A percentile compares a stretch with the other conserved stretches of the same genome.
Evolutionary conservation across 2,888 invertebrate genomes (phyloP).

Genomic region (Ectobius pallidus): DNA sequence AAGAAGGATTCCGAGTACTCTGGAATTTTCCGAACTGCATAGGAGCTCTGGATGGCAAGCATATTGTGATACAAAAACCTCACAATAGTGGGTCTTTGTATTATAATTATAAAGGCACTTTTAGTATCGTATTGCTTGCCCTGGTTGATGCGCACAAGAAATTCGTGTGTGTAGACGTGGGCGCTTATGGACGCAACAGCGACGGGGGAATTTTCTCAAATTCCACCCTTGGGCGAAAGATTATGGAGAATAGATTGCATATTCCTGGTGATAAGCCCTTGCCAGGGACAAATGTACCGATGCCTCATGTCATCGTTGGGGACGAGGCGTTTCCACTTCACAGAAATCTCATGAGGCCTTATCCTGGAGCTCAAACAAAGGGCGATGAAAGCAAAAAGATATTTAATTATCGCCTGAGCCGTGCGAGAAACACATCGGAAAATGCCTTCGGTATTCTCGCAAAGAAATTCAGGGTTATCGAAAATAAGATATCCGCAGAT

Average conservation of each 20-base stretch:
- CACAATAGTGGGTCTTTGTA: conserved; percentile 47
- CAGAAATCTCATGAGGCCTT: conserved; percentile 13
- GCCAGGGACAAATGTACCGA: neutral
- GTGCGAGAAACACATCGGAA: conserved; percentile 18
- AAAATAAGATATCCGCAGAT: neutral
- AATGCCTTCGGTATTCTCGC: conserved; percentile 33
- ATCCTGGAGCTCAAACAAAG: neutral
- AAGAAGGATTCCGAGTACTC: conserved; percentile 46
- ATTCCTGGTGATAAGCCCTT: conserved; percentile 1
- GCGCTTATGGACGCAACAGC: conserved; percentile 29
- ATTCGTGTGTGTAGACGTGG: conserved; percentile 26
- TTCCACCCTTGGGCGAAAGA: conserved; percentile 11
- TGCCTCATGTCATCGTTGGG: conserved; percentile 22
- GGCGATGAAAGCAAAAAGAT: neutral
- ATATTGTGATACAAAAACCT: conserved; percentile 48
- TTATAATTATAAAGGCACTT: conserved; percentile 50
- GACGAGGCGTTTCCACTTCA: conserved; percentile 29
- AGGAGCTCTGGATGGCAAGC: conserved; percentile 51
- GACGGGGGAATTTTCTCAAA: conserved; percentile 27
- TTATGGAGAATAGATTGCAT: conserved; percentile 2
- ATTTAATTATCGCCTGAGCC: conserved; percentile 24
- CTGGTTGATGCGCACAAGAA: conserved; percentile 13
- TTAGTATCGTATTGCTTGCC: conserved; percentile 47
- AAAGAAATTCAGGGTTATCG: conserved; percentile 25
- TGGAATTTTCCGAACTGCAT: conserved; percentile 51